phyloP scores from a whole-genome alignment of 1,140 invertebrate species.

The Nasonia vitripennis region DNA sequence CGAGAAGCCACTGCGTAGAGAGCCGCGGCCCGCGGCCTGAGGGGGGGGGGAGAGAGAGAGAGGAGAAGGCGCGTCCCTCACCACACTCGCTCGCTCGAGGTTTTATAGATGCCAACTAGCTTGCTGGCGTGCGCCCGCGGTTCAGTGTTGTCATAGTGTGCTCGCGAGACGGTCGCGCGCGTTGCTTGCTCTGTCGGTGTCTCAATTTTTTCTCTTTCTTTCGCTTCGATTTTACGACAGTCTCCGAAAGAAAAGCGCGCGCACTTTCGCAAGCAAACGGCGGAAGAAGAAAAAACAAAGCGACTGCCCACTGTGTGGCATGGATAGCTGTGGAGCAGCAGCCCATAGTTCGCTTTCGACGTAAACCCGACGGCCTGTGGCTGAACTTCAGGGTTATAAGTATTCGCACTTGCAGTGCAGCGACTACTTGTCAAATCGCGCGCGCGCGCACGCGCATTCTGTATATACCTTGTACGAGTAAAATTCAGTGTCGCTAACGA shows the following conservation, averaged over 20 bases:
- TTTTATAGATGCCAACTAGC: conserved; percentile 5
- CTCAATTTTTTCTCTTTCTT: neutral
- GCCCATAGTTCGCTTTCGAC: neutral
- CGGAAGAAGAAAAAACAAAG: neutral
- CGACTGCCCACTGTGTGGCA: conserved; percentile 1
- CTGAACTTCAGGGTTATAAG: neutral
- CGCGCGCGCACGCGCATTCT: neutral
- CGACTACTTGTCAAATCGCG: neutral
- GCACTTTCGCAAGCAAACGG: neutral
- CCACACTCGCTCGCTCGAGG: neutral
- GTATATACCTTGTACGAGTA: too few relatives aligned
- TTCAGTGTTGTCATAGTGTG: conserved; percentile 38
- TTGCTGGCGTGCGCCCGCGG: neutral
- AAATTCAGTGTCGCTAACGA: too few relatives aligned
- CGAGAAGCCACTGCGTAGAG: too few relatives aligned
- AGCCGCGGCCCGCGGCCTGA: too few relatives aligned
- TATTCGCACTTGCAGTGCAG: neutral
- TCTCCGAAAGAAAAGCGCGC: neutral
- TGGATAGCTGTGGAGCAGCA: conserved; percentile 11
- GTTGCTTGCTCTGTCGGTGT: neutral
- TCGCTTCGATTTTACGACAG: too few relatives aligned
- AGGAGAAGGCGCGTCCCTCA: neutral
- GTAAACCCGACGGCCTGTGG: conserved; percentile 13
- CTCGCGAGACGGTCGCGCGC: neutral
- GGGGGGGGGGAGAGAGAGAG: neutral